These are phyloP conservation scores for Eupithecia pulchellata DNA, from an alignment of 2,888 invertebrate species.

Conservation along the genomic window DNA sequence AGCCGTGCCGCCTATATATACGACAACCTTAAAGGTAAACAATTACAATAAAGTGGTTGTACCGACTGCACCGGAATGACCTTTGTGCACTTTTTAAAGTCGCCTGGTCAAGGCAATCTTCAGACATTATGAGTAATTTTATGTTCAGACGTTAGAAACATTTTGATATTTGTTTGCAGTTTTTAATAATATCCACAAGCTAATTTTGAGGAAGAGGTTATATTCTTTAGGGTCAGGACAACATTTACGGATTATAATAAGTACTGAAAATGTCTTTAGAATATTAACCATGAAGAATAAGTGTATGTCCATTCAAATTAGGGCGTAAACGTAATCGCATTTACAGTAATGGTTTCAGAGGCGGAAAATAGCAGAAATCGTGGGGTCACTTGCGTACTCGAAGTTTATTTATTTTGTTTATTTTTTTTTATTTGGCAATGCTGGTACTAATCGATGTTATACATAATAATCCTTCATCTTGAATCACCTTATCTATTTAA, in stretches of 20 bases:
- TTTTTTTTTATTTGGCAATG: too few species aligned
- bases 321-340: too few species aligned
- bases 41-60: neutral
- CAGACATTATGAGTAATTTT: neutral
- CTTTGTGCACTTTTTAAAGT: slow-evolving; percentile 13
- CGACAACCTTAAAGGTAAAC: neutral
- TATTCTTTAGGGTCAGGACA: neutral
- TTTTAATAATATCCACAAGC: neutral
- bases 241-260: neutral
- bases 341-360: too few species aligned
- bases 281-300: too few species aligned
- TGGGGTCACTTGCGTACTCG: too few species aligned
- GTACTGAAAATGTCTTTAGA: too few species aligned
- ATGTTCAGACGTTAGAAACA: neutral
- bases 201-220: neutral
- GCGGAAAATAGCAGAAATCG: too few species aligned
- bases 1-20: neutral
- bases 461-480: too few species aligned
- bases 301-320: too few species aligned
- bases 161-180: neutral
- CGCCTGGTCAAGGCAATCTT: slow-evolving; percentile 19
- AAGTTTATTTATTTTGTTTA: too few species aligned
- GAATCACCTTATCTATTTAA: too few species aligned
- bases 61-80: slow-evolving; percentile 6
- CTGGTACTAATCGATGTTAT: too few species aligned